Conservation (phyloP, 1,140 invertebrate species). For the Drosophila azteca region DNA sequence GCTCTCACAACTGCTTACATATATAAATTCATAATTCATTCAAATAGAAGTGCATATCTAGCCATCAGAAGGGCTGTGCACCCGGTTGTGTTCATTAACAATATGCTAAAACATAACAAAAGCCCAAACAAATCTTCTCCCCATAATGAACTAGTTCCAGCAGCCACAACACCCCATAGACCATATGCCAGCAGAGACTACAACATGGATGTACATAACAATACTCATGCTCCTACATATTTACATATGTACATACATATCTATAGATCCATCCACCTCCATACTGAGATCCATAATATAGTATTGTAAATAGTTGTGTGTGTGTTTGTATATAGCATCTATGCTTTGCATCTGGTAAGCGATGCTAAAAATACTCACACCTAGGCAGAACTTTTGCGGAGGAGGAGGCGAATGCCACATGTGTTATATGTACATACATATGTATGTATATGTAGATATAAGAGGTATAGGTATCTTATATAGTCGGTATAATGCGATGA, state of each 20-base stretch:
- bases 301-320: not conserved
- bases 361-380: constrained; percentile 56
- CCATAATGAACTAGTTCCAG: constrained; percentile 46
- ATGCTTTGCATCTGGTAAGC: constrained; percentile 30
- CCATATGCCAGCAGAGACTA: constrained; percentile 25
- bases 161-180: constrained; percentile 31
- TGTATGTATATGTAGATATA: constrained; percentile 4
- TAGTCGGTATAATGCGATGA: constrained; percentile 52
- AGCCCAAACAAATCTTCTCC: constrained; percentile 23
- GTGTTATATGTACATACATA: constrained; percentile 16
- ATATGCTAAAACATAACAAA: not conserved
- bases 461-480: constrained; percentile 10
- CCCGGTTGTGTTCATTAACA: not conserved
- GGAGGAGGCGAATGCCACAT: constrained; percentile 41
- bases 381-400: constrained; percentile 49
- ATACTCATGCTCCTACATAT: constrained; percentile 33
- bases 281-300: constrained; percentile 26
- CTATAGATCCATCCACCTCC: constrained; percentile 13
- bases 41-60: too few species aligned
- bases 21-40: too few species aligned
- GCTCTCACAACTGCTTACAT: too few species aligned
- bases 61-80: too few species aligned
- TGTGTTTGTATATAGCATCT: not conserved
- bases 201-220: not conserved
- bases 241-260: not conserved